Percentiles rank a stretch among this genome's conserved stretches.
Conservation (phyloP, 1,140 invertebrate genomes). For the Brachionus sp. region DNA sequence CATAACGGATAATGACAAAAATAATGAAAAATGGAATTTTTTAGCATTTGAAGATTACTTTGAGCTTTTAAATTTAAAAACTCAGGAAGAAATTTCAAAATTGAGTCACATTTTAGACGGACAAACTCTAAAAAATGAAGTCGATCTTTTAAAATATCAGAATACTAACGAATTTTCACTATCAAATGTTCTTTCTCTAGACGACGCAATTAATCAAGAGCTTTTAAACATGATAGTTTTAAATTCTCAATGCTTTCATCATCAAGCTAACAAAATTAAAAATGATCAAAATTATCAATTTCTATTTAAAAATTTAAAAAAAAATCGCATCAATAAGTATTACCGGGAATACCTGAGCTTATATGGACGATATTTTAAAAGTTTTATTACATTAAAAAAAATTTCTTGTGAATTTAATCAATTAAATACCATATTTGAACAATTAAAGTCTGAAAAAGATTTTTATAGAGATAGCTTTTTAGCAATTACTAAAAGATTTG, state of each 20-base stretch:
- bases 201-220: neutral
- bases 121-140: neutral
- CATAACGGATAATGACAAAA: neutral
- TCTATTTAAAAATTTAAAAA: neutral
- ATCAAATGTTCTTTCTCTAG: neutral
- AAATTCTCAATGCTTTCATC: neutral
- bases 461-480: slow-evolving; percentile 11
- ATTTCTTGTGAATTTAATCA: neutral
- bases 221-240: neutral
- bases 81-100: neutral
- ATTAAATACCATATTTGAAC: neutral
- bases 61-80: neutral
- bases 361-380: neutral
- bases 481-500: neutral
- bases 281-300: neutral
- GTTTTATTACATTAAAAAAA: neutral
- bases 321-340: neutral
- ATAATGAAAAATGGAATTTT: neutral
- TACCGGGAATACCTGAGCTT: neutral
- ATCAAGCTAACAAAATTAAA: neutral
- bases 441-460: slow-evolving; percentile 12
- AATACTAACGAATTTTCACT: slow-evolving; percentile 2
- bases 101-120: neutral
- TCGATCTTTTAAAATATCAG: neutral
- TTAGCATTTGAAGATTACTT: neutral